Percentiles rank a stretch among this genome's conserved stretches.
These are phyloP conservation scores for Scolopax mira DNA, from an alignment of 2,113 vertebrate species.

Conservation along the genomic window DNA sequence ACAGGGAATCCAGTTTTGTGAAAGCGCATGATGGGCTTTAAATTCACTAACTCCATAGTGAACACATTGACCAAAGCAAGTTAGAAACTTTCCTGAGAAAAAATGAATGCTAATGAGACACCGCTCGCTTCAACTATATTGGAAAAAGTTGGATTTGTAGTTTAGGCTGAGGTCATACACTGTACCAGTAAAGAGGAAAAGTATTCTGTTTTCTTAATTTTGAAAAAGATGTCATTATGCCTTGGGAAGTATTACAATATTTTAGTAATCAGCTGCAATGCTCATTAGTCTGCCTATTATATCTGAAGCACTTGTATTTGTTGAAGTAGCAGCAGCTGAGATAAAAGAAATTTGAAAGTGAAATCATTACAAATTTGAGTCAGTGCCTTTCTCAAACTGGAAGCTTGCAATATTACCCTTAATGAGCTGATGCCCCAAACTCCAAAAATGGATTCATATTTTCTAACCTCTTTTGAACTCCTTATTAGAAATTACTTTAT, in stretches of 20 bases:
- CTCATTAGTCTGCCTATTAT: conserved; percentile 78
- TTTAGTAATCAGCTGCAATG: conserved; percentile 76
- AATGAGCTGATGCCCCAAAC: conserved; percentile 73
- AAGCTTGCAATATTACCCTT: conserved; percentile 65
- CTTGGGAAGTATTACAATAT: conserved; percentile 72
- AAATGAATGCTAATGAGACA: conserved; percentile 19
- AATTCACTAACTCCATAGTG: background rate
- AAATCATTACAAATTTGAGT: conserved; percentile 76
- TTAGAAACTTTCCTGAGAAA: conserved; percentile 15
- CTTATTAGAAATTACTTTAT: conserved; percentile 55
- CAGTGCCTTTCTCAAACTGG: conserved; percentile 59
- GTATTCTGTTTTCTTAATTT: conserved; percentile 61
- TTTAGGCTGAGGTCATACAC: conserved; percentile 48
- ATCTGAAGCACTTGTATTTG: conserved; percentile 74
- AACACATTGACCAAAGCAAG: conserved; percentile 7
- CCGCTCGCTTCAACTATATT: background rate
- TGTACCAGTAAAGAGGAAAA: conserved; percentile 34
- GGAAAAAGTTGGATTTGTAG: conserved; percentile 16
- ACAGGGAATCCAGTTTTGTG: background rate
- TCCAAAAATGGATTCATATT: conserved; percentile 56
- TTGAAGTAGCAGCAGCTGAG: conserved; percentile 73
- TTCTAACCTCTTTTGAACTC: conserved; percentile 73
- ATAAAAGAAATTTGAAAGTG: conserved; percentile 81
- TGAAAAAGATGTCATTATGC: conserved; percentile 65
- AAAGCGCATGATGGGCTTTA: background rate